Base-by-base conservation (phyloP, 2,797 vertebrate species). In the Gallinago stenura region DNA sequence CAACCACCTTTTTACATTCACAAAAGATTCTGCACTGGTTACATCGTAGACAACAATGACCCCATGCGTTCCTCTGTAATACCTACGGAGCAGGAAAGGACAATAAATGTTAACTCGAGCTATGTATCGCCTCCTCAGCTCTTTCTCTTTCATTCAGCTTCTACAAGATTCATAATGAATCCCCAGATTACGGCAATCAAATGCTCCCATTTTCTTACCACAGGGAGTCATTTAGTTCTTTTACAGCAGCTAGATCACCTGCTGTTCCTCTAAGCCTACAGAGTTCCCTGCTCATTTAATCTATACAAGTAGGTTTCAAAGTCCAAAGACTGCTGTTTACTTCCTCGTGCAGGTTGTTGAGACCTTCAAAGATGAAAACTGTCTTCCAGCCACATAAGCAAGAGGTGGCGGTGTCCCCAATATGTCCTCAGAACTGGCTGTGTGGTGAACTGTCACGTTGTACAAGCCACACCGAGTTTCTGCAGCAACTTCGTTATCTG, bases 1-100 rank as follows among this genome's bases (percentile, higher is more conserved):
- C 93, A 99, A 98, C 99, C 99, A 99, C 97, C 99, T 98, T 96
- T 99, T 99, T 94, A 99, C 99, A n/a, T 99, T 99, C 97, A 99
- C 99, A 26, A 99, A 99, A 76, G 99, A 99, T 96, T 99, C 99
- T 0, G 99, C 99, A 26, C 99, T 99, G 35, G 99, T 99, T 97
- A 99, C 99, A 6, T 99, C 99, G 1, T 99, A 99, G 60, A 99
- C 99, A 95, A 99, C 99, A 51, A 99, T 99, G 97, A 99, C 99
- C 57, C 99, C 99, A 0, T 99, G 99, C 17, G 99, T 99, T 85
- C 99, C 99, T 96, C 99, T 98, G 97, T 99, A 99, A 97, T 99
- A 99, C 97, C 99, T 99, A 97, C 1, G 71, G 73, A 79, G 76
- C 39, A 91, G 61, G 31, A 87, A 58, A 56, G 54, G 56, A 86